phyloP scores from a whole-genome alignment of 2,797 vertebrate species.

The Poecilia velifera region DNA sequence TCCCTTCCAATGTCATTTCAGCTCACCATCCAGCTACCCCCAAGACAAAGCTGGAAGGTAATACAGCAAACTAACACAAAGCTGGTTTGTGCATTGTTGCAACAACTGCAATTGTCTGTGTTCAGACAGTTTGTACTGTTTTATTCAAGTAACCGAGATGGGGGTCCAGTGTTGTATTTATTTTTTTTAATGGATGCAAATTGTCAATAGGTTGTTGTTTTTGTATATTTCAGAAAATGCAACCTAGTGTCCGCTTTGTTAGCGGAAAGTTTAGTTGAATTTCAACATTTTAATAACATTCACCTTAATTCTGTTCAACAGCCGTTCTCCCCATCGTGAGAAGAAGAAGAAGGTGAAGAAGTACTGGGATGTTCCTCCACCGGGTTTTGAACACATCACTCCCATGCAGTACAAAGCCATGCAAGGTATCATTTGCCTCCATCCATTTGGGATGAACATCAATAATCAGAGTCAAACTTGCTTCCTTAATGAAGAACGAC shows the following conservation, averaged over 20 bases:
- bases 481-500: not conserved
- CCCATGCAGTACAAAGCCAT: constrained; percentile 88
- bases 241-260: constrained; percentile 6
- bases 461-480: not conserved
- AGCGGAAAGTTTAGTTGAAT: not conserved
- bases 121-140: constrained; percentile 1
- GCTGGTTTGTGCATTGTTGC: constrained; percentile 59
- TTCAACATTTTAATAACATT: not conserved
- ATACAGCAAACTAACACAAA: constrained; percentile 76
- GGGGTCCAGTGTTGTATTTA: constrained; percentile 13
- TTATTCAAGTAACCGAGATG: constrained; percentile 32
- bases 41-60: constrained; percentile 82
- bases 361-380: constrained; percentile 86
- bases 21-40: constrained; percentile 76
- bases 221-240: constrained; percentile 24
- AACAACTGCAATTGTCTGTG: constrained; percentile 44
- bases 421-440: constrained; percentile 80
- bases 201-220: not conserved
- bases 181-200: constrained; percentile 19
- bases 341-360: constrained; percentile 97
- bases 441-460: not conserved
- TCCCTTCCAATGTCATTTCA: constrained; percentile 78
- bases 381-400: constrained; percentile 85
- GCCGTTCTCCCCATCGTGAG: constrained; percentile 91
- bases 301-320: constrained; percentile 40